Base-by-base conservation (phyloP, 2,797 vertebrate genomes). In the Eulemur rubriventer region DNA sequence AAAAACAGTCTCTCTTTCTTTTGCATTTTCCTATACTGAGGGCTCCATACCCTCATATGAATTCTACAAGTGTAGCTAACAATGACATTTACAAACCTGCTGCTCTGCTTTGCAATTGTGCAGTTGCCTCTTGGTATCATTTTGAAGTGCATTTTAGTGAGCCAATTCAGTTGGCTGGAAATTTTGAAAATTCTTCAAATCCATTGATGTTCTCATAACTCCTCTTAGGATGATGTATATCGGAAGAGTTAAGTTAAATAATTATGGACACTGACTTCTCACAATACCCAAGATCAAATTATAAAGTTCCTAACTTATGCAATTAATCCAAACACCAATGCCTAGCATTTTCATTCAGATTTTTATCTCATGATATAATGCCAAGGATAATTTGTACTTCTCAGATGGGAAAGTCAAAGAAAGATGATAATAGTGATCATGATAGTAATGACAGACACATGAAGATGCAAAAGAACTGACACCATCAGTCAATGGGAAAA, bases 341-440 rank as follows among this genome's bases (percentile, higher is more conserved):
- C 75, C 75, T 78, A 76, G 26, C 8, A 20, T 48, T 86, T 92
- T 48, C 43, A 41, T 86, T 95, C 69, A 89, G 82, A 83, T 67
- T 94, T 69, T 30, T 24, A 12, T 73, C 50, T 90, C 69, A 57
- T 57, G 80, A 41, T 59, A 38, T 9, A 38, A 89, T 57, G n/a
- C 90, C 46, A 38, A 91, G n/a, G 24, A 86, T 73, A 92, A 86
- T 94, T 90, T 96, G 69, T 80, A 65, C 75, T 94, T 95, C 65
- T 87, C 61, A 84, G 84, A 94, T 35, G 72, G 73, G 46, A 65
- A 92, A 88, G 81, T 79, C 78, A 59, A 84, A 91, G 59, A 82
- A 81, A 88, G 76, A 57, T 46, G 55, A 52, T 48, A 75, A 65
- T 35, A 67, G 35, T 48, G 12, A 80, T 95, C 85, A 91, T 96